phyloP scores from a whole-genome alignment of 2,888 invertebrate genomes.

The Rutpela maculata region DNA sequence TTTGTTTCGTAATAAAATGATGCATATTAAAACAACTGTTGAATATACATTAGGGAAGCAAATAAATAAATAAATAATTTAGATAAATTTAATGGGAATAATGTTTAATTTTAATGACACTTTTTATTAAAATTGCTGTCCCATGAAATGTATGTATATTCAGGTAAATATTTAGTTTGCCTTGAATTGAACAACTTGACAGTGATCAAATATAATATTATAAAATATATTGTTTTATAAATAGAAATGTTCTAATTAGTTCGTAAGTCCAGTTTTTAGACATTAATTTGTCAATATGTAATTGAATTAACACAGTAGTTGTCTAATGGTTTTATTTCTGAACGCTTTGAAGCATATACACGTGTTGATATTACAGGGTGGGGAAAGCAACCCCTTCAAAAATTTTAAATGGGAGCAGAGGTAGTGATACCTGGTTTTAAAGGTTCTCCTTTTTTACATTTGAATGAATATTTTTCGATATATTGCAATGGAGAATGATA shows the following conservation, averaged over 20 bases:
- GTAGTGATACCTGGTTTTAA: no score
- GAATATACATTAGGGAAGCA: background rate
- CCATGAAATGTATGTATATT: constrained; percentile 31
- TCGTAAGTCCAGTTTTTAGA: constrained; percentile 12
- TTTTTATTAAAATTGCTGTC: constrained; percentile 17
- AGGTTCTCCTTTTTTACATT: no score
- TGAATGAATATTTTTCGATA: no score
- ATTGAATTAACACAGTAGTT: background rate
- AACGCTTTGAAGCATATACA: background rate
- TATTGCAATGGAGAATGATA: no score
- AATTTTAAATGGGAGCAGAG: no score
- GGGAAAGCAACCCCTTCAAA: no score
- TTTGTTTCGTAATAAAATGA: background rate
- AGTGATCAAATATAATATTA: constrained; percentile 30
- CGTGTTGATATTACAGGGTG: no score
- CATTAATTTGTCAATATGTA: constrained; percentile 4
- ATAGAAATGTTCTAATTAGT: constrained; percentile 24
- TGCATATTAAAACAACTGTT: background rate
- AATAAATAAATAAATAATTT: constrained; percentile 7
- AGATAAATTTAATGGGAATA: constrained; percentile 28
- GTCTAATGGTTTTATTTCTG: background rate
- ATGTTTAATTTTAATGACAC: constrained; percentile 25
- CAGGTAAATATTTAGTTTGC: constrained; percentile 35
- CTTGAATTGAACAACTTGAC: constrained; percentile 30
- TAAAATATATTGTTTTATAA: constrained; percentile 33